Evolutionary conservation across 1,140 invertebrate species (phyloP).

Genomic region (Diplogasteroides magnus): DNA sequence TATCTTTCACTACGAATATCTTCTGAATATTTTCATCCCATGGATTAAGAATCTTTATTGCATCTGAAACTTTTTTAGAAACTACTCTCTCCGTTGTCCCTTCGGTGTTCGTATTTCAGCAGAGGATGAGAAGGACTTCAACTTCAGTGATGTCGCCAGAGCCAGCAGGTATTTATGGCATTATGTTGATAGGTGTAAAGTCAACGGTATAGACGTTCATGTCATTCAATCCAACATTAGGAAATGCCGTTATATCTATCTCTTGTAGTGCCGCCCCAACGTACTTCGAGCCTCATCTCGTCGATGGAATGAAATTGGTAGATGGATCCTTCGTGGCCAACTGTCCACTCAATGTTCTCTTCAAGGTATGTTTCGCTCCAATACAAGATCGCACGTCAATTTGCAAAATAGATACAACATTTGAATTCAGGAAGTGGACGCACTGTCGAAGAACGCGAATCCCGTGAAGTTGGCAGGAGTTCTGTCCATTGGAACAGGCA

Average conservation of each 20-base stretch:
- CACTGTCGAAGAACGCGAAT: slow-evolving; percentile 31
- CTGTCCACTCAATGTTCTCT: slow-evolving; percentile 45
- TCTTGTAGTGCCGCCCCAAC: slow-evolving; percentile 45
- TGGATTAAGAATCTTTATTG: slow-evolving; percentile 4
- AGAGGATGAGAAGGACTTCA: slow-evolving; percentile 33
- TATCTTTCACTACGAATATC: too few species aligned
- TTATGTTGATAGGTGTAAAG: too few species aligned
- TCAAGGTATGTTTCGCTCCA: slow-evolving; percentile 28
- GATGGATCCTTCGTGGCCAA: slow-evolving; percentile 49
- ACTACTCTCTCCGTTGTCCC: slow-evolving; percentile 22
- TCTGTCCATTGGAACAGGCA: slow-evolving; percentile 48
- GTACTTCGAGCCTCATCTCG: slow-evolving; percentile 43
- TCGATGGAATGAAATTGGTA: slow-evolving; percentile 36
- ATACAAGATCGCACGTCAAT: background rate
- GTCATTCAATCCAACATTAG: slow-evolving; percentile 9
- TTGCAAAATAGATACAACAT: background rate
- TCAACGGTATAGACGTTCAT: background rate
- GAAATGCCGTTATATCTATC: slow-evolving; percentile 7
- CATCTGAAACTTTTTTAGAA: slow-evolving; percentile 16
- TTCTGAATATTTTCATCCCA: too few species aligned
- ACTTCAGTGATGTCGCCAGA: slow-evolving; percentile 46
- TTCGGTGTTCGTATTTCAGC: slow-evolving; percentile 12
- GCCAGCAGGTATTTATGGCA: slow-evolving; percentile 42
- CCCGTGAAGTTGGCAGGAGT: slow-evolving; percentile 36
- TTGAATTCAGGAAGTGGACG: slow-evolving; percentile 44